A percentile compares a stretch with the other conserved stretches of the same genome.
phyloP scores from a whole-genome alignment of 1,140 invertebrate genomes.

The Trachymyrmex cornetzi region DNA sequence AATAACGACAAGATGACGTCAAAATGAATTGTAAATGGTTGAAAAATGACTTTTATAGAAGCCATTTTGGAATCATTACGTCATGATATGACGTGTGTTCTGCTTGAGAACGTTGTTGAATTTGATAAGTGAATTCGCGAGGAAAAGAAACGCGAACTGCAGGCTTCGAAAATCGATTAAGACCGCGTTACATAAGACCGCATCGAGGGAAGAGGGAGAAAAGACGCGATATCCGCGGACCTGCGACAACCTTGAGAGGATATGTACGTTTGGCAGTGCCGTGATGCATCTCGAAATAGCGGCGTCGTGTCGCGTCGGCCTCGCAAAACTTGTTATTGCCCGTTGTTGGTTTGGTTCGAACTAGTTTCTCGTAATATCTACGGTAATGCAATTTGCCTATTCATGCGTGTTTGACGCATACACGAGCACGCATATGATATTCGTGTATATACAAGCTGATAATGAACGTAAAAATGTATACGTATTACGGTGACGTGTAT shows the following conservation, averaged over 20 bases:
- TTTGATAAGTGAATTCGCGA: neutral
- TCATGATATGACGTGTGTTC: too few species aligned
- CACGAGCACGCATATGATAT: too few species aligned
- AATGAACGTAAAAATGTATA: neutral
- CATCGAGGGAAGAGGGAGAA: neutral
- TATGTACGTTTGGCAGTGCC: constrained; percentile 49
- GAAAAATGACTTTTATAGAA: too few species aligned
- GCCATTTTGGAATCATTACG: too few species aligned
- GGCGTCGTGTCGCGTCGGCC: constrained; percentile 46
- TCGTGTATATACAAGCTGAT: constrained; percentile 3
- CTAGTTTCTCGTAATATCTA: constrained; percentile 42
- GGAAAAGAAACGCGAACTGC: neutral
- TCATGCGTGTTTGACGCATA: constrained; percentile 3
- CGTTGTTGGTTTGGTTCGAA: constrained; percentile 39
- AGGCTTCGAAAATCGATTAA: neutral
- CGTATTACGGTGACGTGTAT: constrained; percentile 22
- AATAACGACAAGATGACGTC: too few species aligned
- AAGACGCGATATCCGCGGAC: constrained; percentile 35
- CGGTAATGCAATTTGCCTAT: constrained; percentile 59
- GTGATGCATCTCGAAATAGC: constrained; percentile 57
- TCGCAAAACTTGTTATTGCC: constrained; percentile 46
- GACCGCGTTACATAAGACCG: constrained; percentile 33
- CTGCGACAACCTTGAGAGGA: constrained; percentile 27
- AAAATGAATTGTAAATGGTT: too few species aligned
- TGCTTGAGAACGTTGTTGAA: neutral